These are phyloP conservation scores for Hipparchia sbordonii DNA, from an alignment of 2,888 invertebrate species.

Conservation along the genomic window DNA sequence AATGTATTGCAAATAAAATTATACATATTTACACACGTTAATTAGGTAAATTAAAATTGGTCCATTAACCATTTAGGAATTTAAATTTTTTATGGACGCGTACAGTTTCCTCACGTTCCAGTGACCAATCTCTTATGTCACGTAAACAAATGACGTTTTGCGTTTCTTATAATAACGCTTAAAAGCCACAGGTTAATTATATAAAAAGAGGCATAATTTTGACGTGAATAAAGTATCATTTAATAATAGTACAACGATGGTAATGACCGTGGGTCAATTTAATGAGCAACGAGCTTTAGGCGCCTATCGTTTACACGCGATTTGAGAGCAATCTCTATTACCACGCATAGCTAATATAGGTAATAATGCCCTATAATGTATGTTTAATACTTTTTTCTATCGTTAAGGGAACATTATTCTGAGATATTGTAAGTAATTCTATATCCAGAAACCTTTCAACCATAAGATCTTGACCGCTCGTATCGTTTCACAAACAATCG, in stretches of 20 bases:
- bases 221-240: too few species aligned
- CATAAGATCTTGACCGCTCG: conserved; percentile 27
- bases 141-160: neutral
- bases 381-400: too few species aligned
- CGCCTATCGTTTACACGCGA: too few species aligned
- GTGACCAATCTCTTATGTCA: conserved; percentile 10
- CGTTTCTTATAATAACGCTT: too few species aligned
- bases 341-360: too few species aligned
- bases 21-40: conserved; percentile 7
- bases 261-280: too few species aligned
- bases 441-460: neutral
- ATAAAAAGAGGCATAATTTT: too few species aligned
- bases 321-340: too few species aligned
- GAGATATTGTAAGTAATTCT: neutral
- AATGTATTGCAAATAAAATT: conserved; percentile 7
- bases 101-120: conserved; percentile 21
- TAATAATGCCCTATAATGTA: too few species aligned
- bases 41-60: conserved; percentile 16
- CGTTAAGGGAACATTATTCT: neutral
- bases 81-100: conserved; percentile 6
- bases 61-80: neutral
- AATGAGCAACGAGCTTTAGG: too few species aligned
- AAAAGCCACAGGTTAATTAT: too few species aligned
- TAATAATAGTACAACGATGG: too few species aligned
- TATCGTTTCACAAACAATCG: conserved; percentile 57